These are phyloP conservation scores for Eupristina koningsbergeri DNA, from an alignment of 1,140 invertebrate genomes.

Conservation along the genomic window DNA sequence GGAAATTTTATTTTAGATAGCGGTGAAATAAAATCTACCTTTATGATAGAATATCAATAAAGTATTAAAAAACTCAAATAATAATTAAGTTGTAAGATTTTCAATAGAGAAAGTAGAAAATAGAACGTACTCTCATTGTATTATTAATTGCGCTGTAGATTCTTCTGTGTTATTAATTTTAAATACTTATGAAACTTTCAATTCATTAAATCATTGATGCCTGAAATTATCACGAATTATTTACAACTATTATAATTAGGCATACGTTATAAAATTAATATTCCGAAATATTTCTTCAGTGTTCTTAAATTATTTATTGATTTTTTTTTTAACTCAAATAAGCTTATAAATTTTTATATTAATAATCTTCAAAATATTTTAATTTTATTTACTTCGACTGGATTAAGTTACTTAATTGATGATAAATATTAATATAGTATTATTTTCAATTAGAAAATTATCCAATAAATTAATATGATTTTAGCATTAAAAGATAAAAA, in stretches of 20 bases:
- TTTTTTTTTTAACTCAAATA: background rate
- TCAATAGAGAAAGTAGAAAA: background rate
- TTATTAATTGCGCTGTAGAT: background rate
- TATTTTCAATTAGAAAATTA: background rate
- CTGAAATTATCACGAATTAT: background rate
- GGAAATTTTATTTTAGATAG: background rate
- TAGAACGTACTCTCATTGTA: background rate
- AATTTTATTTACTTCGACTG: background rate
- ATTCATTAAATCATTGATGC: background rate
- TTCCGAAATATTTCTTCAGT: background rate
- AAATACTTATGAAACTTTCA: background rate
- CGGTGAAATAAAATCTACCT: background rate
- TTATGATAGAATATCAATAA: background rate
- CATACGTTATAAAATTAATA: background rate
- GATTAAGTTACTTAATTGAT: too few relatives aligned
- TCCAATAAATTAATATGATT: background rate
- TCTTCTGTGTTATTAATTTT: background rate
- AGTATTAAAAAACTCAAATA: background rate
- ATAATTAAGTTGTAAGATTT: background rate
- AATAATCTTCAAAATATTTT: background rate
- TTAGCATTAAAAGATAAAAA: background rate
- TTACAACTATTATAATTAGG: background rate
- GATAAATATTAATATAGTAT: background rate
- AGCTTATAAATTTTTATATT: background rate
- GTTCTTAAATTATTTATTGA: background rate